phyloP scores from a whole-genome alignment of 2,113 vertebrate species.

The Zapus hudsonius region DNA sequence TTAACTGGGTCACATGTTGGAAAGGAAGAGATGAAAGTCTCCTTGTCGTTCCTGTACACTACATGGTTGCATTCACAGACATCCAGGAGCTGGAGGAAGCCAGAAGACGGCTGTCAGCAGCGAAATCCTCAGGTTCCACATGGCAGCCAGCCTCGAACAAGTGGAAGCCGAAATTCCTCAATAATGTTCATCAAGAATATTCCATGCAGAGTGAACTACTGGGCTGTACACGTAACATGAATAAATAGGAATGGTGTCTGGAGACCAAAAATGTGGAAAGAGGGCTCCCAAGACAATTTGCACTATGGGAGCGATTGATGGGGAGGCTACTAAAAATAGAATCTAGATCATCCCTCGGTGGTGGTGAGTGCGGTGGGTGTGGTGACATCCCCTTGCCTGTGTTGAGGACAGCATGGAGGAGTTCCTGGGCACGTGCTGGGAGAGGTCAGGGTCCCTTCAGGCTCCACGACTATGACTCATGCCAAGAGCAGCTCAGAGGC shows the following conservation, averaged over 20 bases:
- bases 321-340: too few relatives aligned
- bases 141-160: too few relatives aligned
- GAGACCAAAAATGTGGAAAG: not conserved
- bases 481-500: too few relatives aligned
- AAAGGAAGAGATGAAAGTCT: not conserved
- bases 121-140: not conserved
- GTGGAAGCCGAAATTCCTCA: not conserved
- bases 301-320: too few relatives aligned
- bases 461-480: too few relatives aligned
- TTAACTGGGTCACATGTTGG: not conserved
- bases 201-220: not conserved
- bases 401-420: too few relatives aligned
- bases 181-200: not conserved
- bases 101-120: not conserved
- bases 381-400: too few relatives aligned
- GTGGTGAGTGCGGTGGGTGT: too few relatives aligned
- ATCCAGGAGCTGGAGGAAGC: not conserved
- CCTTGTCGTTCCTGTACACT: fast-evolving
- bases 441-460: too few relatives aligned
- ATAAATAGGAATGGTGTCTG: not conserved
- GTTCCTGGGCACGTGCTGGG: too few relatives aligned
- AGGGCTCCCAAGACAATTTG: too few relatives aligned
- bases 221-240: not conserved
- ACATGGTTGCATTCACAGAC: not conserved
- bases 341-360: too few relatives aligned